Evolutionary conservation across 2,888 invertebrate genomes (phyloP), one percentile per base, ranked within the genome.

Genomic region (Nymphalis polychloros): DNA sequence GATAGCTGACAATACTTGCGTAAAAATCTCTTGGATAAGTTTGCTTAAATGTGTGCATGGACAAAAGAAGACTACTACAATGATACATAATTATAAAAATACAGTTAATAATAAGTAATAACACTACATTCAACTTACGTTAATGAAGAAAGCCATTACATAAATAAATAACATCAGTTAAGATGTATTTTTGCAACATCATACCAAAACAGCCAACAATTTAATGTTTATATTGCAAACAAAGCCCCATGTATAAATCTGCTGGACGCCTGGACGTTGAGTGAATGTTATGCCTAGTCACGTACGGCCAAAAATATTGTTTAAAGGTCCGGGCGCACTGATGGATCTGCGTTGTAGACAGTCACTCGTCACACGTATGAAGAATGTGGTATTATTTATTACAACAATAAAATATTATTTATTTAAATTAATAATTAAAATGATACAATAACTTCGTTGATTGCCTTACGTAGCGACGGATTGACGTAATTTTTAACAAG

Each of bases 281-380:
- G 50, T 63, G 49, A 17, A 63, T 52, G 59, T 72, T 64, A 72
- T 71, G 72, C 69, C 57, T 41, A 69, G 72, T 71, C 72, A 72
- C 71, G 72, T 63, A 53, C 63, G 53, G 23, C 63, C 64, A 50
- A 69, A 41, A 69, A 67, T 61, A 64, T 63, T 59, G 47, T 47
- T 20, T 50, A 67, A 55, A 59, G 48, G 31, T 57, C 27, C 64
- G 41, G 59, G 53, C 50, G 71, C 68, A 67, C 70, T 27, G 64
- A 60, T 27, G 48, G 23, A 46, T 59, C 23, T 8, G 35, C 17
- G 2, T 35, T 53, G 53, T 27, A 16, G 23, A 16, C 27, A 13
- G 8, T 55, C 23, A 52, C 52, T 23, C 52, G 17, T 16, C 53
- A 53, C 16, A 13, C 10, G 10, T 41, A 13, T 31, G 17, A 7